phyloP scores from a whole-genome alignment of 2,797 vertebrate genomes.

The Mycteria americana region DNA sequence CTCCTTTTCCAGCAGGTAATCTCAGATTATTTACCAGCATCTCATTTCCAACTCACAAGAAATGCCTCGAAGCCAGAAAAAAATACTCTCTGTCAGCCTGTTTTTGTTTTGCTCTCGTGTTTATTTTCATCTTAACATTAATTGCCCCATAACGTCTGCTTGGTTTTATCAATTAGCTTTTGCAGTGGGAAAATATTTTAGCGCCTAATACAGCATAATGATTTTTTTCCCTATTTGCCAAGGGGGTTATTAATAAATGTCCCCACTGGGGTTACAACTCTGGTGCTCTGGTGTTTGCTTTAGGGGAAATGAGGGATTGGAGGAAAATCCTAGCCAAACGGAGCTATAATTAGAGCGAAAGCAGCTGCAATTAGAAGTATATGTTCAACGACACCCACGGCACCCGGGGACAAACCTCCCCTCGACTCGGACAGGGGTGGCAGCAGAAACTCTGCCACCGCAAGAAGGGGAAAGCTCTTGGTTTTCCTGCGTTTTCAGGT shows the following conservation, averaged over 20 bases:
- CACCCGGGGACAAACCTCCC: slow-evolving; percentile 5
- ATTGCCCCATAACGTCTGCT: slow-evolving; percentile 65
- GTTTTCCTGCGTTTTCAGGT: background rate
- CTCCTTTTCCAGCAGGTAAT: slow-evolving; percentile 15
- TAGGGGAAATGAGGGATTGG: slow-evolving; percentile 80
- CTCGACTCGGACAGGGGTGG: background rate
- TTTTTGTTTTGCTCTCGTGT: slow-evolving; percentile 66
- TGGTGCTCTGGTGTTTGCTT: slow-evolving; percentile 79
- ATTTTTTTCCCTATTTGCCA: slow-evolving; percentile 77
- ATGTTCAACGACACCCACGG: slow-evolving; percentile 58
- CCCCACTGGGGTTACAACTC: slow-evolving; percentile 75
- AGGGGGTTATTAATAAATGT: slow-evolving; percentile 81
- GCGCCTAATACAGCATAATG: slow-evolving; percentile 74
- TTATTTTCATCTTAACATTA: slow-evolving; percentile 69
- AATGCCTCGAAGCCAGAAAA: background rate
- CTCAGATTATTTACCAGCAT: slow-evolving; percentile 42
- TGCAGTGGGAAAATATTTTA: slow-evolving; percentile 74
- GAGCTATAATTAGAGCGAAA: slow-evolving; percentile 79
- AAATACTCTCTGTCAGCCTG: background rate
- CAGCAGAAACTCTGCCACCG: slow-evolving; percentile 1
- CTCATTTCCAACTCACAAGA: slow-evolving; percentile 12
- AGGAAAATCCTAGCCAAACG: slow-evolving; percentile 81
- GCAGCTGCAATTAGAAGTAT: slow-evolving; percentile 80
- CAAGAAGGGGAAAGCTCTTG: background rate
- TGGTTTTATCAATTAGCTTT: slow-evolving; percentile 77